A percentile compares a stretch with the other conserved stretches of the same genome.
Conservation (phyloP, 2,113 vertebrate species). For the Oplegnathus fasciatus region DNA sequence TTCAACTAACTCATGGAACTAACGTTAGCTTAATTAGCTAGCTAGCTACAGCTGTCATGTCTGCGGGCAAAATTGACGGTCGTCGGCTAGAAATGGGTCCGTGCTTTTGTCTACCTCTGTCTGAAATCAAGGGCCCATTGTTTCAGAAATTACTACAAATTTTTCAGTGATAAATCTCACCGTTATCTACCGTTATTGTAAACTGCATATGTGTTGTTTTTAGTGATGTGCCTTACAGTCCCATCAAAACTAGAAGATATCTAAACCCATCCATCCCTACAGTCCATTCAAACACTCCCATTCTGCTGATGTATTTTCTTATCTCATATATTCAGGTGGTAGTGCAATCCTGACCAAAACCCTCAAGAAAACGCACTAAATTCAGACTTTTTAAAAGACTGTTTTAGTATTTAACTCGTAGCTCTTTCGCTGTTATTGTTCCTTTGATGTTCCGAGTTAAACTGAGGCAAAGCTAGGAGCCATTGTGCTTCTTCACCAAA, state of each 20-base stretch:
- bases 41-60: no score
- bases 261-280: not conserved
- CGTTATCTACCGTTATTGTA: not conserved
- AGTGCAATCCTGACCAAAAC: not conserved
- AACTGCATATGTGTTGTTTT: not conserved
- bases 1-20: no score
- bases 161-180: no score
- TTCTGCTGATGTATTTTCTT: constrained; percentile 5
- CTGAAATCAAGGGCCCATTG: no score
- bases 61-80: no score
- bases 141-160: no score
- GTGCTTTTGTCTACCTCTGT: no score
- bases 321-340: constrained; percentile 21
- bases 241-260: not conserved
- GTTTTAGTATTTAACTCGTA: constrained; percentile 11
- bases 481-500: constrained; percentile 52
- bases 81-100: no score
- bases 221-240: not conserved
- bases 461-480: constrained; percentile 42
- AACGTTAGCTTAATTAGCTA: no score
- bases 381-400: not conserved
- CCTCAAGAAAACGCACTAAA: not conserved
- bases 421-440: constrained; percentile 19
- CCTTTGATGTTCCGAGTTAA: constrained; percentile 25
- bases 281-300: not conserved